Conservation (phyloP, 2,113 vertebrate genomes). For the Jaculus jaculus region DNA sequence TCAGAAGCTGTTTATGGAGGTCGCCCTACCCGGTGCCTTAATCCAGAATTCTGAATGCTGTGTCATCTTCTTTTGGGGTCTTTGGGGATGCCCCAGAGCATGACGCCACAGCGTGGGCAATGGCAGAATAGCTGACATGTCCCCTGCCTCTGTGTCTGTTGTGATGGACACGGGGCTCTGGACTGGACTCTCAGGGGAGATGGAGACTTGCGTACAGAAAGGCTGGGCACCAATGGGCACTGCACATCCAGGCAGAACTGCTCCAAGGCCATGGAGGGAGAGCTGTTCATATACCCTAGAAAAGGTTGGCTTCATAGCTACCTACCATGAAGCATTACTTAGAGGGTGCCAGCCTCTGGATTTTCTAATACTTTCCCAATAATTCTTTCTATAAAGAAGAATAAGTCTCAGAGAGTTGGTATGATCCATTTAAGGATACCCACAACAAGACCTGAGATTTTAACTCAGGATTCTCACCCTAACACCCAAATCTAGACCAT, state of each 20-base stretch:
- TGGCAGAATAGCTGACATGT: accelerated
- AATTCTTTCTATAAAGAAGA: background rate
- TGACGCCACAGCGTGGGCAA: background rate
- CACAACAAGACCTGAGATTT: background rate
- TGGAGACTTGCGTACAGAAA: background rate
- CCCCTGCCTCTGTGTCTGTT: background rate
- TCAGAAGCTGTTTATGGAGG: background rate
- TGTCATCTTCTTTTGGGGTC: accelerated
- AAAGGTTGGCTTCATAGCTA: accelerated
- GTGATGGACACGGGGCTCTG: background rate
- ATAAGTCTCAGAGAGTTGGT: background rate
- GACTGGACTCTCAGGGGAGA: background rate
- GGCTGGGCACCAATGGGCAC: accelerated
- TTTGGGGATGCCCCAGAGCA: background rate
- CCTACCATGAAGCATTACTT: too few relatives aligned
- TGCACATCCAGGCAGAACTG: background rate
- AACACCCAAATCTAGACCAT: background rate
- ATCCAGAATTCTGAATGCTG: background rate
- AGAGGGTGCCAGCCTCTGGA: background rate
- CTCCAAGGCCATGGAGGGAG: background rate
- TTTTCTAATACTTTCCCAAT: background rate
- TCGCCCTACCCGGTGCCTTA: accelerated
- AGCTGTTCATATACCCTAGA: background rate
- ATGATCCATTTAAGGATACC: background rate
- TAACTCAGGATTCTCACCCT: background rate